Evolutionary conservation across 2,888 invertebrate species (phyloP), one percentile per base, ranked within the genome.

Genomic region (Eupithecia subfuscata): DNA sequence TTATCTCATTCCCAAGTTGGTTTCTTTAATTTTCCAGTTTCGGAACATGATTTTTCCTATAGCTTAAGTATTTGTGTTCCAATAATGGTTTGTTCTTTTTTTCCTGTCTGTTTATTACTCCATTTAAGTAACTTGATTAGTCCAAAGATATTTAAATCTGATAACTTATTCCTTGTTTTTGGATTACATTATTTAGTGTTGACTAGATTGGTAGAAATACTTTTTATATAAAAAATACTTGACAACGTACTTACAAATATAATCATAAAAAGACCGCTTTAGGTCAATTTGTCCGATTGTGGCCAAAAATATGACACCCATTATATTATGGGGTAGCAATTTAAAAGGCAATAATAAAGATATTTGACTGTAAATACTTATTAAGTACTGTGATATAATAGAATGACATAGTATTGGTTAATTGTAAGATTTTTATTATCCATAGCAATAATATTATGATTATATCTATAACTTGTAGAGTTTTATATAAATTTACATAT

Each of bases 381-480:
- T 83, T 56, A 85, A 85, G 83, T 85, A 84, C 86, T 87, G 87
- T 87, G 87, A 87, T 87, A 87, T 87, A 83, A 80, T 82, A 84
- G 85, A 87, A 87, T 87, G 87, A 86, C 87, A 86, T 82, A 85
- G 81, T 82, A 79, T 80, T 68, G 76, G 77, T 78, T 79, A 84
- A 84, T 81, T 76, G 79, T 82, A 81, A 84, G 80, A 81, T 75
- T 75, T 79, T 80, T 80, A 85, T 82, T 82, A 73, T 81, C 79
- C 79, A 79, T 78, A n/a, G 22, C 25, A 60, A 56, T 72, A 52
- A 56, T 56, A 56, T 22, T 22, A 56, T 22, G 11, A 79, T 74
- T 71, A 70, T 73, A 81, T 80, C 75, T 75, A 77, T 64, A 64
- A 34, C 18, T 12, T 64, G 79, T 82, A 82, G 79, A 82, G 77